Evolutionary conservation across 1,140 invertebrate genomes (phyloP).

Genomic region (Spodoptera litura): DNA sequence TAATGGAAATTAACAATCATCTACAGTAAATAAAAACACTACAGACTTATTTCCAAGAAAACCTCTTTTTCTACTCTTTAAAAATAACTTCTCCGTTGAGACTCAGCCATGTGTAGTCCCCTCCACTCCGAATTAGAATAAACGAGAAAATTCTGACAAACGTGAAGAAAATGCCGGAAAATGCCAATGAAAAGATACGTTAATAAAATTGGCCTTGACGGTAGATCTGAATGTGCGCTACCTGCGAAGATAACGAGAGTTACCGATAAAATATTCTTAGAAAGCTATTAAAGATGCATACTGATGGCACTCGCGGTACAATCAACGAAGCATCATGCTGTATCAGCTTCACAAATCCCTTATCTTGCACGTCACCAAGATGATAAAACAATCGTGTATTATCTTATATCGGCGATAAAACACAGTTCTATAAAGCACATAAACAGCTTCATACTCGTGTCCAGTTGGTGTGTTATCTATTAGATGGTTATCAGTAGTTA

Average conservation of each 20-base stretch:
- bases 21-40: too few relatives aligned
- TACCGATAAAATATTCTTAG: conserved; percentile 8
- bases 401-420: conserved; percentile 69
- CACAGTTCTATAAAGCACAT: conserved; percentile 62
- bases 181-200: too few relatives aligned
- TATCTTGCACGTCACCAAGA: conserved; percentile 55
- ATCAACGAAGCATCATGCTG: conserved; percentile 36
- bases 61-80: too few relatives aligned
- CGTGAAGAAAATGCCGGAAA: too few relatives aligned
- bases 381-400: conserved; percentile 75
- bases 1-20: too few relatives aligned
- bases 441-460: conserved; percentile 52
- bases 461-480: conserved; percentile 68
- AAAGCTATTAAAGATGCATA: conserved; percentile 9
- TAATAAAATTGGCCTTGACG: background rate
- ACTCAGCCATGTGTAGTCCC: too few relatives aligned
- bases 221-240: background rate
- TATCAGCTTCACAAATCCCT: conserved; percentile 19
- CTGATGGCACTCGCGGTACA: background rate
- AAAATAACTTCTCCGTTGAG: too few relatives aligned
- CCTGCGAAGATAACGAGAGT: conserved; percentile 15
- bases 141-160: too few relatives aligned
- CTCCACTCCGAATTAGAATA: too few relatives aligned
- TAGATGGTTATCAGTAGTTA: conserved; percentile 75
- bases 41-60: too few relatives aligned